A percentile compares a stretch with the other conserved stretches of the same genome.
Conservation (phyloP, 1,140 invertebrate genomes). For the Antheraea mylitta region DNA sequence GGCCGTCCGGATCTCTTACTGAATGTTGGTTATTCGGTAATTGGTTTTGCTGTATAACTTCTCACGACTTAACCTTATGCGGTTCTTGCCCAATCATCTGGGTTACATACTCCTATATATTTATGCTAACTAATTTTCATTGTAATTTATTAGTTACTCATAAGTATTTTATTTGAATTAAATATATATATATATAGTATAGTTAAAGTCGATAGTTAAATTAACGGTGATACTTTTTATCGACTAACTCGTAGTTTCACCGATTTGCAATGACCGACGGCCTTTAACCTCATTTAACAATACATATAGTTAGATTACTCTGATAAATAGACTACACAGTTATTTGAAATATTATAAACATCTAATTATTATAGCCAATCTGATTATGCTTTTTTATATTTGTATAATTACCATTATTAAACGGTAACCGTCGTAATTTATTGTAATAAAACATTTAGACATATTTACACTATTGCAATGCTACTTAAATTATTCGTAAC, state of each 20-base stretch:
- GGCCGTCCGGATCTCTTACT: background rate
- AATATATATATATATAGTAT: background rate
- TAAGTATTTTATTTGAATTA: background rate
- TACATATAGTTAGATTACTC: conserved; percentile 9
- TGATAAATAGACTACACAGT: conserved; percentile 1
- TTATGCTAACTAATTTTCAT: background rate
- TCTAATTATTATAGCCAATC: too few species aligned
- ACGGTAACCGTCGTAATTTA: too few species aligned
- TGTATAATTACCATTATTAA: too few species aligned
- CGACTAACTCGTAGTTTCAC: background rate
- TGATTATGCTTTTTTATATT: too few species aligned
- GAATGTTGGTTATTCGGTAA: background rate
- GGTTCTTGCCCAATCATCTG: background rate
- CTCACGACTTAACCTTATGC: background rate
- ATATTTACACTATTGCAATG: too few species aligned
- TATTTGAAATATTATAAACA: too few species aligned
- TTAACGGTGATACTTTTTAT: conserved; percentile 4
- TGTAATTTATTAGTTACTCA: background rate
- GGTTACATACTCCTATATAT: background rate
- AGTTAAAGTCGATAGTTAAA: background rate
- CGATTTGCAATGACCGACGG: background rate
- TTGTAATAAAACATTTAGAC: too few species aligned
- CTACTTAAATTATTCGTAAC: too few species aligned
- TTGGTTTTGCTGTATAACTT: background rate
- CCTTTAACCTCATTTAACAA: conserved; percentile 9